These are phyloP conservation scores for Machimus atricapillus DNA, from an alignment of 2,888 invertebrate genomes.

Conservation along the genomic window DNA sequence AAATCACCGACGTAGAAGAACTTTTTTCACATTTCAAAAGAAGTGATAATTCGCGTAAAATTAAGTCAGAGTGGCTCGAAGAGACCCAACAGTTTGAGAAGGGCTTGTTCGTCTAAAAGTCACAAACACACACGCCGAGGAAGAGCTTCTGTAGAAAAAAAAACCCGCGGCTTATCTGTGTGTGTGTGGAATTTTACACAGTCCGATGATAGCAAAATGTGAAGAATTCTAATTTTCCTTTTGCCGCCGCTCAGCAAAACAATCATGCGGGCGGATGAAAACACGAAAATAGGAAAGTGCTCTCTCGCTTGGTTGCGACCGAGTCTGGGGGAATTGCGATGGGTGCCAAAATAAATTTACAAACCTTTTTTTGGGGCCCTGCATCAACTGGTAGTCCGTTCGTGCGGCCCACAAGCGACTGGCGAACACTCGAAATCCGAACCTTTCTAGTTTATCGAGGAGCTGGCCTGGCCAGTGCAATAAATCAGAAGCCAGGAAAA, in stretches of 20 bases:
- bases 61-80: background rate
- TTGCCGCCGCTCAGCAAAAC: background rate
- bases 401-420: background rate
- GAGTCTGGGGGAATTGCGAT: background rate
- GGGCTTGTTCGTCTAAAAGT: background rate
- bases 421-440: background rate
- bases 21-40: background rate
- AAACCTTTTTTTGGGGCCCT: background rate
- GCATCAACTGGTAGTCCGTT: background rate
- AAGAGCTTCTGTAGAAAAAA: background rate
- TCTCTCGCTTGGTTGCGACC: background rate
- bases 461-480: background rate
- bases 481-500: background rate
- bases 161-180: background rate
- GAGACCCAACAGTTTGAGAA: background rate
- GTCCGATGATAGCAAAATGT: background rate
- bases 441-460: background rate
- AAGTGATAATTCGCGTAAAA: conserved; percentile 1
- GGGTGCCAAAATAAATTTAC: background rate
- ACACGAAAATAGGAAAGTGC: background rate
- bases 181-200: background rate
- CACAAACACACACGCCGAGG: background rate
- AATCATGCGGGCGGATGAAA: background rate
- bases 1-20: background rate
- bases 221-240: background rate